Base-by-base conservation (phyloP, 1,140 invertebrate genomes). In the Drosophila miranda region DNA sequence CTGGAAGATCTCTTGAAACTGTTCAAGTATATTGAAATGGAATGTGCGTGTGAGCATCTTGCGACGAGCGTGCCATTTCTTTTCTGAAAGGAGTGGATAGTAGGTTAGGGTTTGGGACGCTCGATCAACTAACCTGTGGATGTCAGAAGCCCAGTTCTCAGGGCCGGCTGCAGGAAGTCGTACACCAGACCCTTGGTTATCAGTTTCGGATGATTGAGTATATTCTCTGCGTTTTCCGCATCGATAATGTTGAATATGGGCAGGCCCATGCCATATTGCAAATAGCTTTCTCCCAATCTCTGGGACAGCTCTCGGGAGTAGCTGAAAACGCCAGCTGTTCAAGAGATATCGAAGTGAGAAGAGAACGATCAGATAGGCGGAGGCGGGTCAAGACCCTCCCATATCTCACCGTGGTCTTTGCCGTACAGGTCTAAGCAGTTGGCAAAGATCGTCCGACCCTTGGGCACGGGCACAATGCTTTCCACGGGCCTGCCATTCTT, bases 21-120 rank as follows among this genome's bases (percentile, higher is more conserved):
- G 93, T 58, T 94, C 93, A 6, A 98, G 91, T 61, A 98, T 96
- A 78, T 95, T 95, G 75, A 97, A 98, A 90, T 98, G 97, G 90
- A 98, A 98, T 0, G 96, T 94, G n/a, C n/a, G n/a, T n/a, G n/a
- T n/a, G n/a, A n/a, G n/a, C n/a, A n/a, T n/a, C n/a, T n/a, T n/a
- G n/a, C n/a, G n/a, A n/a, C n/a, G n/a, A n/a, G n/a, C n/a, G n/a
- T n/a, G n/a, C n/a, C n/a, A n/a, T 92, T 97, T 97, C 9, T 91
- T 89, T 68, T 57, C 89, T 89, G 45, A 34, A 28, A 28, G n/a
- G n/a, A n/a, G n/a, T n/a, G n/a, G n/a, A n/a, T n/a, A n/a, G n/a
- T n/a, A n/a, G n/a, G n/a, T n/a, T 28, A 16, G 0, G 1, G 28
- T 7, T 3, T 44, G n/a, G n/a, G n/a, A n/a, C n/a, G n/a, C n/a